Percentiles rank a stretch among this genome's conserved stretches.
These are phyloP conservation scores for Gymnocephalus cernua DNA, from an alignment of 2,113 vertebrate species.

Conservation along the genomic window DNA sequence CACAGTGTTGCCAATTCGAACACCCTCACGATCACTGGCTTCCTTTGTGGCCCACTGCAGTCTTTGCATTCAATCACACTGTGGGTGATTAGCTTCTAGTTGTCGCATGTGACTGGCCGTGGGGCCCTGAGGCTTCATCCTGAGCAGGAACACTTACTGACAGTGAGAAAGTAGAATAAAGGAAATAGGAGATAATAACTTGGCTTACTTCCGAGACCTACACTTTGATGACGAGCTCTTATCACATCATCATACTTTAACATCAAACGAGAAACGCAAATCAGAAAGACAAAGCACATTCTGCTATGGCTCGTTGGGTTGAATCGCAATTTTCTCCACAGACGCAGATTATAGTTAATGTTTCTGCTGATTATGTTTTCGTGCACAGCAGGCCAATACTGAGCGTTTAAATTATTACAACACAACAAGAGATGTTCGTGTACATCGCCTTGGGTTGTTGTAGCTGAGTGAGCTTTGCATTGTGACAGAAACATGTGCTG, in stretches of 20 bases:
- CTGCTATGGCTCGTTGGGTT: conserved; percentile 46
- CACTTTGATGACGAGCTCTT: conserved; percentile 35
- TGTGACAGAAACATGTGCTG: conserved; percentile 56
- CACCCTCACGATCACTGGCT: not conserved
- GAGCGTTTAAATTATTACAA: conserved; percentile 41
- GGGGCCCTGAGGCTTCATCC: conserved; percentile 30
- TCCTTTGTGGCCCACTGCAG: conserved; percentile 13
- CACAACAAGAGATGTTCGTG: not conserved
- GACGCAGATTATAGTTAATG: conserved; percentile 57
- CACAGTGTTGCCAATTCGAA: not conserved
- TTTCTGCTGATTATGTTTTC: conserved; percentile 38
- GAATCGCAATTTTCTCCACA: conserved; percentile 39
- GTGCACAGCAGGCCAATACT: conserved; percentile 31
- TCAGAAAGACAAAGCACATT: conserved; percentile 46
- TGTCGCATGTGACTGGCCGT: not conserved
- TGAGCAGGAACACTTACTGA: conserved; percentile 31
- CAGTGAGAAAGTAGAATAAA: conserved; percentile 43
- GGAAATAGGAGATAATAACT: conserved; percentile 58
- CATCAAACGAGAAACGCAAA: conserved; percentile 49
- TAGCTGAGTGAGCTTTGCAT: conserved; percentile 11
- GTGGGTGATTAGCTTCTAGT: conserved; percentile 32
- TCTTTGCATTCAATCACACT: conserved; percentile 24
- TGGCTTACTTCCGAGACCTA: conserved; percentile 41
- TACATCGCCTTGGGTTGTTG: conserved; percentile 9
- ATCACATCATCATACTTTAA: conserved; percentile 55